Conservation (phyloP, 2,113 vertebrate genomes). For the Diglossa brunneiventris region DNA sequence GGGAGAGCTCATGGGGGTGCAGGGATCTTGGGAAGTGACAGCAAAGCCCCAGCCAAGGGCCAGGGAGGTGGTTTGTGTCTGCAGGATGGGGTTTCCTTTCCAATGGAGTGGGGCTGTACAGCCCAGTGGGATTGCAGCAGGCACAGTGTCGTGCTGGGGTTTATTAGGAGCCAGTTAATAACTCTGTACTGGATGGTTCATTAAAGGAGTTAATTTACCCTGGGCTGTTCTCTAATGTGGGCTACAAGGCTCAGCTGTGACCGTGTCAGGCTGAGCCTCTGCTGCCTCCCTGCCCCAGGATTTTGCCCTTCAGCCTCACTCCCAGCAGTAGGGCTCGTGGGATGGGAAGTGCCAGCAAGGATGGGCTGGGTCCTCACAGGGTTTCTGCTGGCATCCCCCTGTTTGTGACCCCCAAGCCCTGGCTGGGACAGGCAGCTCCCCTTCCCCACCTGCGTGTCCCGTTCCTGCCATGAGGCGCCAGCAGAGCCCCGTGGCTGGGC, state of each 20-base stretch:
- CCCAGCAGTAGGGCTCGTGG: accelerated
- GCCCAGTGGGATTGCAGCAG: not conserved
- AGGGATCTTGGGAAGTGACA: not conserved
- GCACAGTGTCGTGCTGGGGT: not conserved
- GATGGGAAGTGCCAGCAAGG: not conserved
- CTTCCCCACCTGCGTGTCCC: accelerated
- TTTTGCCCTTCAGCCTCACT: not conserved
- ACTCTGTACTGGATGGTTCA: not conserved
- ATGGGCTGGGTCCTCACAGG: not conserved
- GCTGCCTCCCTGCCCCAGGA: not conserved
- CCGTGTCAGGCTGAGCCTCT: not conserved
- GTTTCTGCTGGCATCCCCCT: not conserved
- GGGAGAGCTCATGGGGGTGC: accelerated
- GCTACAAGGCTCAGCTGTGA: not conserved
- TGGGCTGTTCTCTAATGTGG: not conserved
- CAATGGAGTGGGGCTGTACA: not conserved
- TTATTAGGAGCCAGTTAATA: not conserved
- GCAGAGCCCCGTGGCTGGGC: not conserved
- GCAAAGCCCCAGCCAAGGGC: not conserved
- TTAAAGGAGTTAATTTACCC: slow-evolving; percentile 26
- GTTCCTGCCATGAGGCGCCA: accelerated
- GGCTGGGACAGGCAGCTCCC: not conserved
- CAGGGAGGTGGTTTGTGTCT: not conserved
- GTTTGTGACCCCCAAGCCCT: too few relatives aligned
- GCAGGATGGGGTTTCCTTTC: not conserved